Evolutionary conservation across 2,113 vertebrate genomes (phyloP).

Genomic region (Thalassoma bifasciatum): DNA sequence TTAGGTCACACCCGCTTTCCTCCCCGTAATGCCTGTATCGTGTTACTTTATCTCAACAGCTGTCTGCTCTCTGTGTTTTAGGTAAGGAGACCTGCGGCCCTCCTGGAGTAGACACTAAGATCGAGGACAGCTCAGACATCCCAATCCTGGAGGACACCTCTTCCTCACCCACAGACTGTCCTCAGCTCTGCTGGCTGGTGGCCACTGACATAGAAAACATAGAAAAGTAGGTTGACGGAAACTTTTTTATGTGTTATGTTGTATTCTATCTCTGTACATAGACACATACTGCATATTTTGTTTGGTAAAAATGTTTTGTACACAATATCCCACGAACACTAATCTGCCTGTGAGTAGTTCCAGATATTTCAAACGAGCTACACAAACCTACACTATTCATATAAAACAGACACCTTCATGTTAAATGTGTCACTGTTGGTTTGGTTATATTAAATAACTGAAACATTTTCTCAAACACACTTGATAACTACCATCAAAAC

Average conservation of each 20-base stretch:
- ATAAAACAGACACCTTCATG: no score
- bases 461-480: no score
- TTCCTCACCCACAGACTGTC: slow-evolving; percentile 88
- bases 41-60: neutral
- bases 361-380: no score
- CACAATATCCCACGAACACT: no score
- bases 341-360: no score
- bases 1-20: no score
- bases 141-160: slow-evolving; percentile 92
- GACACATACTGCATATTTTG: neutral
- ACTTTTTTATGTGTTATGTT: neutral
- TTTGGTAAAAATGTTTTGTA: no score
- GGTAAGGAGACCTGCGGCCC: slow-evolving; percentile 86
- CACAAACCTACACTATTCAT: no score
- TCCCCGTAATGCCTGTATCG: no score
- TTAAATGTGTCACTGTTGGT: no score
- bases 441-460: no score
- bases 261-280: neutral
- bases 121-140: slow-evolving; percentile 89
- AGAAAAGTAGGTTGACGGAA: slow-evolving; percentile 86
- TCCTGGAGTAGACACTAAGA: slow-evolving; percentile 85
- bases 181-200: slow-evolving; percentile 92
- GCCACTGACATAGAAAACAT: slow-evolving; percentile 95
- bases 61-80: slow-evolving; percentile 71
- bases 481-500: no score